Percentiles rank a stretch among this genome's conserved stretches.
These are phyloP conservation scores for Vireo griseus DNA, from an alignment of 2,797 vertebrate genomes.

Conservation along the genomic window DNA sequence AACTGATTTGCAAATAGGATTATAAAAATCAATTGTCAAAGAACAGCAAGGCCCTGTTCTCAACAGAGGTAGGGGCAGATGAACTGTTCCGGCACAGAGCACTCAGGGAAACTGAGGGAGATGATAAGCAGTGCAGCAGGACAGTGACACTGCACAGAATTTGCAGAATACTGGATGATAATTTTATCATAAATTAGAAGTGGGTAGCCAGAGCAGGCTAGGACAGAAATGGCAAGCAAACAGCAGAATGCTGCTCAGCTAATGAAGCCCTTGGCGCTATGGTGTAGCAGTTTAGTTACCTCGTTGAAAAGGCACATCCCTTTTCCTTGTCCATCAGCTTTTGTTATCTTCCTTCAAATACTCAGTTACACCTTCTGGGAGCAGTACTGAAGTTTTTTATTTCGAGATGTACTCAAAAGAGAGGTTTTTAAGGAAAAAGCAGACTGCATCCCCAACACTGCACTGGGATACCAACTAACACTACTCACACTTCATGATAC, in stretches of 20 bases:
- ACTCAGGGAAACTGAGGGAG: not conserved
- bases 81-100: not conserved
- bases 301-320: rapidly evolving
- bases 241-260: not conserved
- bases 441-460: not conserved
- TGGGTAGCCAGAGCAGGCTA: not conserved
- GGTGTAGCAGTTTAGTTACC: not conserved
- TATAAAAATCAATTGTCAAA: not conserved
- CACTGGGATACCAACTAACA: not conserved
- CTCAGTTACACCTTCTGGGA: not conserved
- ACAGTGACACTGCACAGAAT: not conserved
- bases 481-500: not conserved
- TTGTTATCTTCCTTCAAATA: not conserved
- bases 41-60: not conserved
- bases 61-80: not conserved
- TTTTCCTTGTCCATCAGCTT: not conserved
- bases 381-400: not conserved
- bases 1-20: not conserved
- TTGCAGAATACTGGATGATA: not conserved
- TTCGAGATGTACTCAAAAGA: not conserved
- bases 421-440: not conserved
- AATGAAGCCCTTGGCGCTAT: not conserved
- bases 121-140: not conserved
- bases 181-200: not conserved
- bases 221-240: not conserved